Evolutionary conservation across 2,113 vertebrate genomes (phyloP).

Genomic region (Lonchura striata): DNA sequence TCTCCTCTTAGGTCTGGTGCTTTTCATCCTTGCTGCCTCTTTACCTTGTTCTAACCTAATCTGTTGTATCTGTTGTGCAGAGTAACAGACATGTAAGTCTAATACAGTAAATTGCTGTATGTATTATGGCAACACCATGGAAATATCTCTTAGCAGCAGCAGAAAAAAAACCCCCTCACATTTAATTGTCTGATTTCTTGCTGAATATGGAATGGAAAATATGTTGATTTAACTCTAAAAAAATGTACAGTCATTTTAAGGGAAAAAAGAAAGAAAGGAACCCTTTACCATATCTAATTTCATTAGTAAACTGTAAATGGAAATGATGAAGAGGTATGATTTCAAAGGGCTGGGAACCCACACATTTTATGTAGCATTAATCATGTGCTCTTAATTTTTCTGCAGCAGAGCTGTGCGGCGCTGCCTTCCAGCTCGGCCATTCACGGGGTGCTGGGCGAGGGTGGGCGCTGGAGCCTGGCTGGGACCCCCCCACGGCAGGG

Average conservation of each 20-base stretch:
- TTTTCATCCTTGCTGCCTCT: neutral
- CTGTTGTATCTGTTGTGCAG: slow-evolving; percentile 18
- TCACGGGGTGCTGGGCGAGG: neutral
- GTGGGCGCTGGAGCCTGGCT: fast-evolving
- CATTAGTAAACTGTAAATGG: slow-evolving; percentile 76
- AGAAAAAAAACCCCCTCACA: neutral
- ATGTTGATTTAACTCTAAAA: slow-evolving; percentile 76
- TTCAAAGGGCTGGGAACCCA: slow-evolving; percentile 63
- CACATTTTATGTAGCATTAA: slow-evolving; percentile 60
- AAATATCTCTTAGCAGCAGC: slow-evolving; percentile 56
- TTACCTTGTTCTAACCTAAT: slow-evolving; percentile 8
- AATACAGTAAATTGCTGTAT: slow-evolving; percentile 6
- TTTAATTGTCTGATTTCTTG: slow-evolving; percentile 74
- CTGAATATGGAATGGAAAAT: slow-evolving; percentile 72
- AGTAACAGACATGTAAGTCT: slow-evolving; percentile 28
- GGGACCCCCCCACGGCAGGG: neutral
- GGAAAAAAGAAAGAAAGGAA: slow-evolving; percentile 38
- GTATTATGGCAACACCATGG: slow-evolving; percentile 45
- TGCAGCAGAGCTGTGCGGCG: neutral
- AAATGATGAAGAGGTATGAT: slow-evolving; percentile 67
- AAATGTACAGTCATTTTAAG: slow-evolving; percentile 59
- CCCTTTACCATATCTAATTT: slow-evolving; percentile 71
- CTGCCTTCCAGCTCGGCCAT: neutral
- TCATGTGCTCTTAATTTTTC: slow-evolving; percentile 63
- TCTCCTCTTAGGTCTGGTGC: neutral